Conservation (phyloP, 2,113 vertebrate species). For the Grus americana region DNA sequence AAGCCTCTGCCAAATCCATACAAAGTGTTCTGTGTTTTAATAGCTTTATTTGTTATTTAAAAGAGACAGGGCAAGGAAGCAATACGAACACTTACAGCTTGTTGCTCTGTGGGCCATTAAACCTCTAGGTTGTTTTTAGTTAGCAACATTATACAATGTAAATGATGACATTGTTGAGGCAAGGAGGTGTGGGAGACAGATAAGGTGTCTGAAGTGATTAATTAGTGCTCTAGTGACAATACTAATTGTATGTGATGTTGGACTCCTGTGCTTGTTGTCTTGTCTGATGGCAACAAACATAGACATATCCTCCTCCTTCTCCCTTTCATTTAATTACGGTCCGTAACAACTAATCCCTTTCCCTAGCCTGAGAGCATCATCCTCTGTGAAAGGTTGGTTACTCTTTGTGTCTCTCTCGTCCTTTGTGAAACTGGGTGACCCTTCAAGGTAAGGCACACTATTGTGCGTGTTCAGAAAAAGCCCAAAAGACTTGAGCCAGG, state of each 20-base stretch:
- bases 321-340: neutral
- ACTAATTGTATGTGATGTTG: constrained; percentile 24
- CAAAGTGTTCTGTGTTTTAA: neutral
- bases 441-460: neutral
- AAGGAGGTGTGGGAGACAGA: constrained; percentile 23
- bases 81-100: neutral
- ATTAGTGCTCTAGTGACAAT: neutral
- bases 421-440: neutral
- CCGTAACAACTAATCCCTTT: neutral
- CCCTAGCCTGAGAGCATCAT: neutral
- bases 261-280: neutral
- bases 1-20: neutral
- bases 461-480: neutral
- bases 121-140: neutral
- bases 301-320: neutral
- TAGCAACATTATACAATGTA: neutral
- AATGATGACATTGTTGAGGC: neutral
- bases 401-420: neutral
- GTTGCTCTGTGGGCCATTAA: neutral
- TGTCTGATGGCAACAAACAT: neutral
- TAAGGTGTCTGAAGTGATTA: constrained; percentile 49
- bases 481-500: neutral
- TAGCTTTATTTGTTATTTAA: neutral
- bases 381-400: neutral
- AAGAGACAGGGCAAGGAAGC: neutral